Evolutionary conservation across 2,113 vertebrate species (phyloP), one percentile per base, ranked within the genome.

Genomic region (Ibidorhyncha struthersii): DNA sequence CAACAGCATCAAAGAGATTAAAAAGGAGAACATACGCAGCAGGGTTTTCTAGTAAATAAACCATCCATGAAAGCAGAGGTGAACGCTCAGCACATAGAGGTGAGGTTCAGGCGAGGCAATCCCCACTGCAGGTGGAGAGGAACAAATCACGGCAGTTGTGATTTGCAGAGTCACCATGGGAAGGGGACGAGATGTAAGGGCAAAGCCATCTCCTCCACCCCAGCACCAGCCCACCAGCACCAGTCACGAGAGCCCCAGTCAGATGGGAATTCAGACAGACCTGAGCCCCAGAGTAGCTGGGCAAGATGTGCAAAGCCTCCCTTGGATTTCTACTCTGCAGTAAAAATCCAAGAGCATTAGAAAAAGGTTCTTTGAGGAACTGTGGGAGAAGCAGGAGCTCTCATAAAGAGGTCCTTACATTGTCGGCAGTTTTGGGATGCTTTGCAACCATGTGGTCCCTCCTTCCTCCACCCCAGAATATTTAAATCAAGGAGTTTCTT

Each of bases 351-450:
- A 53, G 25, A 83, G n/a, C 58, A 53, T 87, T 92, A 86, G 82
- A 20, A 38, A 56, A 40, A 96, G 63, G 58, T 83, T 85, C 87
- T 69, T 73, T 72, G 78, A 86, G 63, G 83, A 63, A 49, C 50
- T 10, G 32, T 26, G 38, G 41, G 84, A 87, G 50, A 47, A 63
- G 72, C 56, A 81, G 71, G 13, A 72, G 43, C 85, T 96, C 90
- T 93, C 89, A 45, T 61, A 96, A 96, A 65, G 18, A 65, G 50
- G 36, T 86, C 45, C 67, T 92, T 45, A 65, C n/a, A 23, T 17
- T 86, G 96, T 86, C 96, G 96, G 97, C 94, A 87, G 78, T 58
- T 40, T 36, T 38, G 23, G 32, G 59, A 59, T 79, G 45, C 61
- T 93, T 55, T 83, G 65, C 50, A 93, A 22, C 29, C 13, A 11